Conservation (phyloP, 2,113 vertebrate genomes). For the Alaudala cheleensis region DNA sequence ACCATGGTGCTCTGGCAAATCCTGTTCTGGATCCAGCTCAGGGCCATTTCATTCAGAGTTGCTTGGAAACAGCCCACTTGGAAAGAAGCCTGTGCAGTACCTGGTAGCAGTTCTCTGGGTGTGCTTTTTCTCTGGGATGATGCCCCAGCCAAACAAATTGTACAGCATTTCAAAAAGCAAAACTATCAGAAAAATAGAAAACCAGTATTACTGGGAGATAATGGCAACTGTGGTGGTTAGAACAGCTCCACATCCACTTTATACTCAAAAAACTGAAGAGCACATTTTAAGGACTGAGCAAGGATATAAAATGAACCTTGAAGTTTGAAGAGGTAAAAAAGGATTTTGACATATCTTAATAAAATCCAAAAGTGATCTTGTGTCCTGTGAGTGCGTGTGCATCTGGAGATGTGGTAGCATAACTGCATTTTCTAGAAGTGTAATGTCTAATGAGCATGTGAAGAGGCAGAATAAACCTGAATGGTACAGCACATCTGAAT, state of each 20-base stretch:
- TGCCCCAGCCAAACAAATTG: neutral
- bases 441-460: neutral
- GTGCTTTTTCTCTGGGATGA: neutral
- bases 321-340: neutral
- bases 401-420: neutral
- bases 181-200: neutral
- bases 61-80: neutral
- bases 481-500: neutral
- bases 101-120: neutral
- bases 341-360: neutral
- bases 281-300: neutral
- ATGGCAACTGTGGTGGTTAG: neutral
- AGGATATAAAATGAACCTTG: neutral
- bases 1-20: neutral
- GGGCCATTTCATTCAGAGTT: neutral
- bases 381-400: neutral
- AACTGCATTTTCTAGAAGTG: neutral
- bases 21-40: neutral
- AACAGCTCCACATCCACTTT: neutral
- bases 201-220: neutral
- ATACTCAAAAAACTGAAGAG: neutral
- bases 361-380: neutral
- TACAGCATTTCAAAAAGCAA: neutral
- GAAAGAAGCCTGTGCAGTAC: neutral
- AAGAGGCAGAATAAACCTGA: neutral